phyloP scores from a whole-genome alignment of 2,113 vertebrate species.

The Psilopsiagon aurifrons region DNA sequence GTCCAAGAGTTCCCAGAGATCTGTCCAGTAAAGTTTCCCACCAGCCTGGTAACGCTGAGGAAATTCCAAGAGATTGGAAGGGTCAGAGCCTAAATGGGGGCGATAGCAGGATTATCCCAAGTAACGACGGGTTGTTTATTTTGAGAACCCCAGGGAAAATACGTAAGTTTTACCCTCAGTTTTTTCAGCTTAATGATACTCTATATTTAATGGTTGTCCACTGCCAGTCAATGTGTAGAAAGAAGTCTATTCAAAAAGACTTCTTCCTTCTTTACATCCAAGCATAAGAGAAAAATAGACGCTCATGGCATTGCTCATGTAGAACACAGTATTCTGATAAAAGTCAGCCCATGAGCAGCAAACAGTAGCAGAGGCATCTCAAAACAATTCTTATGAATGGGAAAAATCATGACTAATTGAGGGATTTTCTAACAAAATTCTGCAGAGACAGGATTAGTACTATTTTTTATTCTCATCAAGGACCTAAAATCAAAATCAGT shows the following conservation, averaged over 20 bases:
- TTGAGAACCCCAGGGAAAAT: neutral
- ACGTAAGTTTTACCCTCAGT: neutral
- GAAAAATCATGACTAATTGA: neutral
- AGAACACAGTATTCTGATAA: neutral
- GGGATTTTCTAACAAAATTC: neutral
- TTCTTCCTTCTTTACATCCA: neutral
- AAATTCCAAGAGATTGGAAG: constrained; percentile 23
- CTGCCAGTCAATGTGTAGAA: neutral
- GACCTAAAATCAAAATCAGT: neutral
- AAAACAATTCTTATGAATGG: neutral
- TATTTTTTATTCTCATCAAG: neutral
- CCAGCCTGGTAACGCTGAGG: neutral
- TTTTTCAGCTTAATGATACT: neutral
- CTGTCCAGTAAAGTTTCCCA: neutral
- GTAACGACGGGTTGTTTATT: neutral
- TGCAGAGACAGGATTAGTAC: neutral
- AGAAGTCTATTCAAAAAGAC: neutral
- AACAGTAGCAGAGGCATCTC: neutral
- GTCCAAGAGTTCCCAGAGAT: neutral
- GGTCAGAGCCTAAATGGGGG: neutral
- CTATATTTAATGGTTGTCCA: neutral
- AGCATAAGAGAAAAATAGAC: neutral
- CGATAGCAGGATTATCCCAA: neutral
- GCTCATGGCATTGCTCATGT: neutral
- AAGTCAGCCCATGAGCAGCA: neutral